Base-by-base conservation (phyloP, 2,888 invertebrate species). In the Pachycephus smyrnensis region DNA sequence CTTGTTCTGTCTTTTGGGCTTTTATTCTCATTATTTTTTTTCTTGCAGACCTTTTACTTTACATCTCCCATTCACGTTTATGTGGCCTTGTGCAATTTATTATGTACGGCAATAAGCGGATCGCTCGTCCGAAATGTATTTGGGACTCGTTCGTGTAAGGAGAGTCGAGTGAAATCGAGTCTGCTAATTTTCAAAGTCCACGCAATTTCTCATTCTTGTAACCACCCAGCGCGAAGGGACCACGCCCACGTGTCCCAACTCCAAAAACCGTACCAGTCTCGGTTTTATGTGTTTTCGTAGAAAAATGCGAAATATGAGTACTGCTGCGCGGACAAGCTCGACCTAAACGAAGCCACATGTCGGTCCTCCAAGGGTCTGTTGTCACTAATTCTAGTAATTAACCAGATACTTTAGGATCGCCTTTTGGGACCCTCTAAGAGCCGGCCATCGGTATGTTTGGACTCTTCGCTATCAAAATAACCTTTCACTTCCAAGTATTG, bases 361-460 rank as follows among this genome's bases (percentile, higher is more conserved):
- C 81, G 80, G 30, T 55, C 74, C 76, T 11, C 12, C 55, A 23
- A 55, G 76, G 15, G 75, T 68, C 80, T 74, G 81, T 86, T 85
- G 84, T 85, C 87, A 84, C 87, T 89, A 88, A 89, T 88, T 87
- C 85, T 81, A 81, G 82, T 84, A 88, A 89, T 89, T 88, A 87
- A 87, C 83, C 81, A 78, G 82, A 84, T 83, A 83, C 82, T 85
- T 85, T 80, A 79, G 81, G 69, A 81, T 36, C 74, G 74, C 74
- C 74, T 36, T 74, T 12, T 36, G 74, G 36, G 23, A 31, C 71
- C 33, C 31, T 31, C 71, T 9, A 15, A 71, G 71, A 32, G 31
- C 12, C 12, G 32, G n/a, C 31, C 55, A 30, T 71, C n/a, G 74
- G 74, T 36, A 71, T 81, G 80, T 82, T 82, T 82, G 77, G 82